phyloP scores from a whole-genome alignment of 2,888 invertebrate species.

The Nephrotoma flavescens region DNA sequence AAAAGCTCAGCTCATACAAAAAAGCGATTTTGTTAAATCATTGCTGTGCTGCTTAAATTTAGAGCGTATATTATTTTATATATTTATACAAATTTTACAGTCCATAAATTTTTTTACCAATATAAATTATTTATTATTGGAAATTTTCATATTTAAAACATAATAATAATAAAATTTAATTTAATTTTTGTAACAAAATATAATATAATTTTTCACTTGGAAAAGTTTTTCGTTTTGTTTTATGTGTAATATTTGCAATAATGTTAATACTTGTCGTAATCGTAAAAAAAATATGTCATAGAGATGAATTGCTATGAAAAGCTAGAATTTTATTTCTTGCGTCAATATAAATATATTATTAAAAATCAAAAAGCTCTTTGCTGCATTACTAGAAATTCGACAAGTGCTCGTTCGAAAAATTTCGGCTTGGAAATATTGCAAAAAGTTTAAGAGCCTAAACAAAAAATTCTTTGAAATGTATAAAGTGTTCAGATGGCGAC shows the following conservation, averaged over 20 bases:
- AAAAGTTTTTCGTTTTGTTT: not conserved
- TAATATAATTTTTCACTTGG: not conserved
- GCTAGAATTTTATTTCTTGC: too few relatives aligned
- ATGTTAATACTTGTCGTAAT: not conserved
- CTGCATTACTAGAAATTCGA: too few relatives aligned
- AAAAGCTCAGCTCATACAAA: not conserved
- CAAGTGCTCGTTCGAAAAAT: too few relatives aligned
- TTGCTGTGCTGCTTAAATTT: not conserved
- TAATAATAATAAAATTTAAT: not conserved
- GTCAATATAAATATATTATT: too few relatives aligned
- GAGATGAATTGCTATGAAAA: not conserved
- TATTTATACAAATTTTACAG: not conserved
- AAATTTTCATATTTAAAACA: not conserved
- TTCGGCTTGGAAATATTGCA: too few relatives aligned
- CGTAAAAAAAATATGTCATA: not conserved
- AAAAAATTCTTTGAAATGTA: too few relatives aligned
- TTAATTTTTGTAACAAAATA: not conserved
- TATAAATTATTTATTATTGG: not conserved
- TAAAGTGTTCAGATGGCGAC: too few relatives aligned
- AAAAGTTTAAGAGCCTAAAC: too few relatives aligned
- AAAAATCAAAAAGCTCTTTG: too few relatives aligned
- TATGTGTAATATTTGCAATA: not conserved
- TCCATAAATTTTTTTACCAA: not conserved
- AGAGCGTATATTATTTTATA: not conserved
- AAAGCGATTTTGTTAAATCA: not conserved